These are phyloP conservation scores for Calliphora vomitoria DNA, from an alignment of 2,888 invertebrate genomes.

Conservation along the genomic window DNA sequence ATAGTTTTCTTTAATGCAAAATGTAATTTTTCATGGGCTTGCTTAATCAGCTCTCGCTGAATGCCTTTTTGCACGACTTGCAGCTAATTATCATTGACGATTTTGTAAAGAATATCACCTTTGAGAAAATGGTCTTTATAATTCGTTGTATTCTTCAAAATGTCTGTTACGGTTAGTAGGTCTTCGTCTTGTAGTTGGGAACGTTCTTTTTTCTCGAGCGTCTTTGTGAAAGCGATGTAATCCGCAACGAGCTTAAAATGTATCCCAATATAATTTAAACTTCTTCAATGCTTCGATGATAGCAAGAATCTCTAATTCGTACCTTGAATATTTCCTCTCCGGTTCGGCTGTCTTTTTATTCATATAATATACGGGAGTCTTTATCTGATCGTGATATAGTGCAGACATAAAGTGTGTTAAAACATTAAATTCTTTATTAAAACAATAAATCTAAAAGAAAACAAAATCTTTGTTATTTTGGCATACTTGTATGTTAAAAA, in stretches of 20 bases:
- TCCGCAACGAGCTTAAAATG: conserved; percentile 70
- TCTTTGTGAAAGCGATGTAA: no score
- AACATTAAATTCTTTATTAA: no score
- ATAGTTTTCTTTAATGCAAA: conserved; percentile 66
- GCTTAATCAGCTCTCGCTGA: conserved; percentile 59
- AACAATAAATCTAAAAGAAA: no score
- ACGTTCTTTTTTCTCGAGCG: not conserved
- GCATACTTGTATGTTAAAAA: no score
- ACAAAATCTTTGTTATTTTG: no score
- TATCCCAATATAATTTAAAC: conserved; percentile 75
- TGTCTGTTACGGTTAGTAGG: conserved; percentile 61
- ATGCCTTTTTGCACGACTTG: conserved; percentile 57
- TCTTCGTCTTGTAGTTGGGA: conserved; percentile 72
- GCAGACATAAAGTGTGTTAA: no score
- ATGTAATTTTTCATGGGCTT: conserved; percentile 65
- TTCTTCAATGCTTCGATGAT: conserved; percentile 74
- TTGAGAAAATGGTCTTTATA: conserved; percentile 70
- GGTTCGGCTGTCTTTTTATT: no score
- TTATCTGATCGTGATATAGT: no score
- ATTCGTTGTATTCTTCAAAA: conserved; percentile 43
- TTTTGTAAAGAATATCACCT: conserved; percentile 61
- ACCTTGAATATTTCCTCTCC: conserved; percentile 58
- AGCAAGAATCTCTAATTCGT: conserved; percentile 29
- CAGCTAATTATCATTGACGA: conserved; percentile 50
- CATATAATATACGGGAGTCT: conserved; percentile 33